Evolutionary conservation across 2,888 invertebrate species (phyloP), one percentile per base, ranked within the genome.

Genomic region (Cosmorhoe ocellata): DNA sequence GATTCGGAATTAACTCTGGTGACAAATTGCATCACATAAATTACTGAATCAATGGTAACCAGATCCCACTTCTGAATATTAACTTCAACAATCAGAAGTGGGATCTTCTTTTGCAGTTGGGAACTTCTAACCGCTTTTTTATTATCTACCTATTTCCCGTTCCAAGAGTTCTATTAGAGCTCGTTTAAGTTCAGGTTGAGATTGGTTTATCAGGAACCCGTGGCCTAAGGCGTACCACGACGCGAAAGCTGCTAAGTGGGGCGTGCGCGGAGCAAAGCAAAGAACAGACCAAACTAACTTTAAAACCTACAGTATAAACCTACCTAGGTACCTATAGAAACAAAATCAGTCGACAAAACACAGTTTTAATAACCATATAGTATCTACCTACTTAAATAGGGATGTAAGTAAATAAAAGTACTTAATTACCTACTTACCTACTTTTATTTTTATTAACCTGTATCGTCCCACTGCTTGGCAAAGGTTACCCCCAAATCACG

Each of bases 121-220:
- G 26, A 9, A 26, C 11, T 24, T 26, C 32, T 13, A 5, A 10
- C 26, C 26, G 14, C 44, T 34, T 48, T 45, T 22, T 46, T 32
- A 51, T 28, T 41, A 51, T 22, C 31, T 12, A 22, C 11, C 30
- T 11, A 37, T 45, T 51, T 32, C 12, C 33, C 37, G 13, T 51
- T 51, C 51, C 46, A 37, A 51, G 41, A 46, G 45, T 12, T 42
- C 37, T 33, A 46, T 50, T 58, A 55, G 51, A 43, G 26, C 40
- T 30, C 42, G 52, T 57, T 57, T 39, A 51, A 41, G 38, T 38
- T 47, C 42, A 52, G 46, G 46, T 52, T 47, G 47, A 52, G 50
- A 58, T 48, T 51, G 44, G 51, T 56, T 58, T 56, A 56, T 54
- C 44, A 44, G 56, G 47, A 60, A 58, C 30, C 18, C 42, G 31